Evolutionary conservation across 2,113 vertebrate species (phyloP).

Genomic region (Spermophilus dauricus): DNA sequence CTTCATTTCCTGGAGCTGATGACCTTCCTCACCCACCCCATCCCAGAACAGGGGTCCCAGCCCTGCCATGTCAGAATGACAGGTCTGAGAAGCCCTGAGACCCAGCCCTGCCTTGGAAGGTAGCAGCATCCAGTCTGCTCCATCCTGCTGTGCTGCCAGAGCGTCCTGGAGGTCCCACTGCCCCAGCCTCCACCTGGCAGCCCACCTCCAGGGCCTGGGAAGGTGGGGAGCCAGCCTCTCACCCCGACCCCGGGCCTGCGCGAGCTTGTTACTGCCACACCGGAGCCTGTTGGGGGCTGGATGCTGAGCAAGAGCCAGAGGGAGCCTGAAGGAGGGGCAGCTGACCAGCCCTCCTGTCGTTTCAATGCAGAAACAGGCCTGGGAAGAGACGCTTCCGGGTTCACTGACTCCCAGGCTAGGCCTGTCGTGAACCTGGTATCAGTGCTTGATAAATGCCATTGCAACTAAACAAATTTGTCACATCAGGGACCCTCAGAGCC

Average conservation of each 20-base stretch:
- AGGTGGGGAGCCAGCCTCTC: too few species aligned
- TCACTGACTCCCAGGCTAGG: not conserved
- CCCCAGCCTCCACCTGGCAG: not conserved
- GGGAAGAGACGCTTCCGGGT: not conserved
- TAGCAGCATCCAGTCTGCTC: slow-evolving; percentile 41
- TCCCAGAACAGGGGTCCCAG: not conserved
- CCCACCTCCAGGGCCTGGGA: not conserved
- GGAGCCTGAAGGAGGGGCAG: not conserved
- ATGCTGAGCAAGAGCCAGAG: not conserved
- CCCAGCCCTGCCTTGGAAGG: not conserved
- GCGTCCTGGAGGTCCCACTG: not conserved
- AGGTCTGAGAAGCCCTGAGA: not conserved
- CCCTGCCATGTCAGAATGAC: not conserved
- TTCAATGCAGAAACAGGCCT: slow-evolving; percentile 30
- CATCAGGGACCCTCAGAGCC: not conserved
- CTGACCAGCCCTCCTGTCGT: not conserved
- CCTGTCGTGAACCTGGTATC: not conserved
- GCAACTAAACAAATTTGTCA: not conserved
- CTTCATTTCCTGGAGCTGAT: not conserved
- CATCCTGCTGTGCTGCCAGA: not conserved
- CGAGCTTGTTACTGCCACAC: not conserved
- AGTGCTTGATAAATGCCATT: not conserved
- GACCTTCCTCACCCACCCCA: not conserved
- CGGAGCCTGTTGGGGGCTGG: not conserved
- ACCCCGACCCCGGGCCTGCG: not conserved